Evolutionary conservation across 2,113 vertebrate species (phyloP).

Genomic region (Sinocyclocheilus anshuiensis): DNA sequence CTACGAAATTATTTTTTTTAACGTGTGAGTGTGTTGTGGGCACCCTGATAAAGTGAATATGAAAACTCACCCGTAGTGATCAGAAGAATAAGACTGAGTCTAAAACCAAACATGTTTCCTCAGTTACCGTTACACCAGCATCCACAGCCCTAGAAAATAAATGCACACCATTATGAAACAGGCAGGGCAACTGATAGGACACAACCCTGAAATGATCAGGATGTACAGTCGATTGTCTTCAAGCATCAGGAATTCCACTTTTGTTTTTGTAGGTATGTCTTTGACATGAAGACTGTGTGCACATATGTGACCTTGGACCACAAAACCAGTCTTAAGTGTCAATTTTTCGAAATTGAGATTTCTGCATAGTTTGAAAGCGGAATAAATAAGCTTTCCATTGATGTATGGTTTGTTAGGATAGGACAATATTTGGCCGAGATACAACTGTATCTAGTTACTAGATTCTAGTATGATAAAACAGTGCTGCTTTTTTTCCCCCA

Average conservation of each 20-base stretch:
- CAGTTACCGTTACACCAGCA: neutral
- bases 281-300: neutral
- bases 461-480: no score
- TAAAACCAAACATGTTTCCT: conserved; percentile 34
- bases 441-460: no score
- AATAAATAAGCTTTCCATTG: no score
- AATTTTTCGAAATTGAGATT: no score
- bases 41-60: neutral
- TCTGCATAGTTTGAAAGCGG: no score
- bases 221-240: neutral
- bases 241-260: neutral
- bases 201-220: neutral
- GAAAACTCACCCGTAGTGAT: conserved; percentile 34
- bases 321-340: no score
- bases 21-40: neutral
- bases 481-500: no score
- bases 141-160: neutral
- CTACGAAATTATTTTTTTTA: no score
- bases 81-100: conserved; percentile 20
- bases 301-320: neutral
- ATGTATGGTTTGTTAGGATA: no score
- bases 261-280: conserved; percentile 3
- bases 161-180: neutral
- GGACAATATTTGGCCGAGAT: no score
- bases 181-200: neutral